Conservation (phyloP, 2,888 invertebrate genomes). For the Empis stercorea region DNA sequence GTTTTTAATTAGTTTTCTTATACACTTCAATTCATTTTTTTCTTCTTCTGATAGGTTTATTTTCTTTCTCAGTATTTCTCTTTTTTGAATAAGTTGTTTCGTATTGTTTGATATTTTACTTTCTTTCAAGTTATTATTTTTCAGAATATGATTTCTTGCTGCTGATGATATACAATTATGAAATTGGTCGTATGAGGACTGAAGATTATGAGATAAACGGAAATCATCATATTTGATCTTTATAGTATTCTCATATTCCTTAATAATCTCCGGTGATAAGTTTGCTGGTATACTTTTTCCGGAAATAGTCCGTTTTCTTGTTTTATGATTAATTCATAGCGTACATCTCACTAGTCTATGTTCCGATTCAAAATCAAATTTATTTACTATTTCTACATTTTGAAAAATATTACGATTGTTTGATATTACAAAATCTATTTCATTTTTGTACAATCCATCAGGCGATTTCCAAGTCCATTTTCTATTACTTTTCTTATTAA, state of each 20-base stretch:
- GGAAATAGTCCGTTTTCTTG: background rate
- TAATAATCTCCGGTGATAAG: too few relatives aligned
- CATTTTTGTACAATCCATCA: conserved; percentile 1
- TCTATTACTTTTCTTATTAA: background rate
- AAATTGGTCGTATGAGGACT: background rate
- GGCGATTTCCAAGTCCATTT: conserved; percentile 4
- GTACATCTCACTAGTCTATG: background rate
- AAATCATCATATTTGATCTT: too few relatives aligned
- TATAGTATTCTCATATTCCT: too few relatives aligned
- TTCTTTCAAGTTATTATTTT: conserved; percentile 1
- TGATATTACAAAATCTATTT: too few relatives aligned
- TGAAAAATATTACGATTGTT: conserved; percentile 4
- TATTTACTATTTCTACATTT: conserved; percentile 1
- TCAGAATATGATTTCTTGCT: background rate
- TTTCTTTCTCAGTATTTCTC: background rate
- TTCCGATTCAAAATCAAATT: background rate
- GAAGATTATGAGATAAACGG: too few relatives aligned
- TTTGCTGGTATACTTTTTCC: too few relatives aligned
- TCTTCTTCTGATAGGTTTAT: background rate
- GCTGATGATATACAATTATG: background rate
- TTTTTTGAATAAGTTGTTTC: conserved; percentile 1
- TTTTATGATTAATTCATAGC: background rate
- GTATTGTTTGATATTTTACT: background rate
- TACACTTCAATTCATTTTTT: background rate
- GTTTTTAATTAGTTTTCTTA: background rate